Evolutionary conservation across 2,113 vertebrate genomes (phyloP), one percentile per base, ranked within the genome.

Genomic region (Lipophrys pholis): DNA sequence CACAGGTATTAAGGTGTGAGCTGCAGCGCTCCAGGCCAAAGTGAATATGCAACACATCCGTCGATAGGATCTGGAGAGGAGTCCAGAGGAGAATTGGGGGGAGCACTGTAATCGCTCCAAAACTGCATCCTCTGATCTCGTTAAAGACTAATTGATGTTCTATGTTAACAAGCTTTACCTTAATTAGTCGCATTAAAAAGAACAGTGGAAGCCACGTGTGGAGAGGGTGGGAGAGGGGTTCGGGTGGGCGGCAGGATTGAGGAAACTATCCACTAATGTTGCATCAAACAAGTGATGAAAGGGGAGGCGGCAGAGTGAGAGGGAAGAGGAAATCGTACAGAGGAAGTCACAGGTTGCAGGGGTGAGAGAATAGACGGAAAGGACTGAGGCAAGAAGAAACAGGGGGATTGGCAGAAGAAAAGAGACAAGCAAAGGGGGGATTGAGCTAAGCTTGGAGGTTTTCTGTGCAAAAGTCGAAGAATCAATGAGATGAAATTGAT

Each of bases 121-220:
- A 90, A 94, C 91, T 90, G 80, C 86, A 87, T 89, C 84, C 90
- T 93, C 87, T 94, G 93, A 95, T 94, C 90, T 94, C 54, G 76
- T 93, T 93, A 93, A 89, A 89, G 84, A 84, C 91, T 93, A 94
- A 94, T 89, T 94, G 92, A 92, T 87, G 91, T 87, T 91, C 87
- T 86, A 77, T 92, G 93, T 91, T 93, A 94, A 94, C 88, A 80
- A 91, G 94, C 91, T 93, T 94, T 93, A 93, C 92, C 91, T 93
- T 93, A 92, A 94, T 94, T 91, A 92, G 88, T 86, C 82, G 90
- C 81, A 91, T 94, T 92, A 91, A 89, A 90, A 86, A 85, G 81
- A 92, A 92, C 87, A 87, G 61, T 80, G 82, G 80, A 58, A 73
- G 66, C 63, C 76, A 86, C 17, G 76, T 54, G 70, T 57, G 70